Evolutionary conservation across 2,888 invertebrate species (phyloP).

Genomic region (Pachliopta kotzebuea): DNA sequence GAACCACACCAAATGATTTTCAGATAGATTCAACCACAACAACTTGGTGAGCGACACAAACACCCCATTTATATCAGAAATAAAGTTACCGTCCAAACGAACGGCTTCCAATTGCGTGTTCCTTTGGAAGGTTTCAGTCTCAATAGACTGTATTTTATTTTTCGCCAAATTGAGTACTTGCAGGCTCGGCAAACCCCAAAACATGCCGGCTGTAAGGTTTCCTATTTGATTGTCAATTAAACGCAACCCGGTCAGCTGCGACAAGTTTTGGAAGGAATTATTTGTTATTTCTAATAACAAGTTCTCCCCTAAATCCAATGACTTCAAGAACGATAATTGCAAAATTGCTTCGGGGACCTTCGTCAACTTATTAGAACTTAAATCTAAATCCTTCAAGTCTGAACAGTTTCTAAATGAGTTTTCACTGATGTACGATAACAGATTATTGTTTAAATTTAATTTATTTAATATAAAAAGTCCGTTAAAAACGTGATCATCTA

Average conservation of each 20-base stretch:
- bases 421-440: slow-evolving; percentile 87
- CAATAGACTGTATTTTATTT: slow-evolving; percentile 93
- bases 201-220: slow-evolving; percentile 92
- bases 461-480: slow-evolving; percentile 91
- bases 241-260: slow-evolving; percentile 92
- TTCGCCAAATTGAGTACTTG: slow-evolving; percentile 94
- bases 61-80: slow-evolving; percentile 94
- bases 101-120: slow-evolving; percentile 92
- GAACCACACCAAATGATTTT: slow-evolving; percentile 95
- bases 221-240: slow-evolving; percentile 95
- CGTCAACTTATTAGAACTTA: slow-evolving; percentile 91
- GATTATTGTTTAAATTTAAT: slow-evolving; percentile 91
- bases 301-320: slow-evolving; percentile 95
- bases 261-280: slow-evolving; percentile 90
- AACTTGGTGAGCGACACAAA: slow-evolving; percentile 91
- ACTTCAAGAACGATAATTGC: slow-evolving; percentile 91
- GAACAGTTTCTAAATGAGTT: slow-evolving; percentile 93
- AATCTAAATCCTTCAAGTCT: slow-evolving; percentile 92
- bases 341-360: slow-evolving; percentile 92
- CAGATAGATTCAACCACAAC: slow-evolving; percentile 92
- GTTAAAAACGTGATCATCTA: slow-evolving; percentile 90
- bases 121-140: slow-evolving; percentile 91
- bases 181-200: slow-evolving; percentile 89
- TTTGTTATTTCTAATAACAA: slow-evolving; percentile 90
- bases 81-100: slow-evolving; percentile 91